Percentiles rank a stretch among this genome's conserved stretches.
These are phyloP conservation scores for Albula goreensis DNA, from an alignment of 2,113 vertebrate species.

Conservation along the genomic window DNA sequence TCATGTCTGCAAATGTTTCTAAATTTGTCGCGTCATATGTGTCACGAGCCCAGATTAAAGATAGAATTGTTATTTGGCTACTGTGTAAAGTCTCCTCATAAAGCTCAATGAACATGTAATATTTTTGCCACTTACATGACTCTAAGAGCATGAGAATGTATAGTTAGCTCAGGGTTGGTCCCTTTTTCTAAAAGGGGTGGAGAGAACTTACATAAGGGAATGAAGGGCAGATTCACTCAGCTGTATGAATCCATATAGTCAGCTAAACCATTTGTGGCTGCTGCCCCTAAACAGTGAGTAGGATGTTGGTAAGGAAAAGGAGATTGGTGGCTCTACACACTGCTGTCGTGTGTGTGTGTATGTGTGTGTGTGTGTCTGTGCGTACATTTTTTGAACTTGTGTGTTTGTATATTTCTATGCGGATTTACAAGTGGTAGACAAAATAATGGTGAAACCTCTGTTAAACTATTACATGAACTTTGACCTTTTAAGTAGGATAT, in stretches of 20 bases:
- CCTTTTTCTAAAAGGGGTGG: background rate
- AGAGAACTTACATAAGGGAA: background rate
- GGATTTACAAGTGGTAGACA: background rate
- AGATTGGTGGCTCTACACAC: background rate
- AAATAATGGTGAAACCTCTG: no score
- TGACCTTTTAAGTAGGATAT: no score
- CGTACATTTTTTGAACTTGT: no score
- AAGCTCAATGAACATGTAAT: background rate
- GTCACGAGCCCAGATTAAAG: background rate
- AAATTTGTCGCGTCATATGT: background rate
- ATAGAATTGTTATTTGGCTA: background rate
- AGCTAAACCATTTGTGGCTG: background rate
- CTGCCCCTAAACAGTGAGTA: background rate
- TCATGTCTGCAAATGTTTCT: background rate
- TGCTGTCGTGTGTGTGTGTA: background rate
- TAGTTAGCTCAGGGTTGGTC: background rate
- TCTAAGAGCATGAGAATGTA: background rate
- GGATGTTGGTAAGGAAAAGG: background rate
- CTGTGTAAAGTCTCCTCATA: background rate
- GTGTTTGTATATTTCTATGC: background rate
- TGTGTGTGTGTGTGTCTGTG: conserved; percentile 5
- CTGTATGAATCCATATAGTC: background rate
- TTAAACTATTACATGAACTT: no score
- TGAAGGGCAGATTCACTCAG: background rate
- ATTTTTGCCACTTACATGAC: background rate